Base-by-base conservation (phyloP, 2,113 vertebrate species). In the Dicerorhinus sumatrensis region DNA sequence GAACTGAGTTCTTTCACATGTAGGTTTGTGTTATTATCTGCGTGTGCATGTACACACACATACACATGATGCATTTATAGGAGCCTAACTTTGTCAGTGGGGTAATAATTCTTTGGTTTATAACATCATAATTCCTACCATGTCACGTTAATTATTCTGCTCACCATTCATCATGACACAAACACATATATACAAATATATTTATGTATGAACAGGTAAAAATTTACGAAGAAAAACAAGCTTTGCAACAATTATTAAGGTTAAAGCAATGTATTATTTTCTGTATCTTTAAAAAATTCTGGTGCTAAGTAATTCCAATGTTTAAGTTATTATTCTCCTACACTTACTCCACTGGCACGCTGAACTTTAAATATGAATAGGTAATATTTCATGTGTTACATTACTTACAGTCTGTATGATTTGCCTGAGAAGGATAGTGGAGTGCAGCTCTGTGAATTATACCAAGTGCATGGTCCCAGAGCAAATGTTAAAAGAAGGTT, bases 301-400 rank as follows among this genome's bases (percentile, higher is more conserved):
- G 5, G 9, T 77, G 9, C 51, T 79, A 58, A 80, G 54, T 63
- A 21, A 54, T 36, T 58, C 25, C 48, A 79, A 56, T 3, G 95
- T 96, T 83, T 58, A 94, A 95, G 56, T 39, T 83, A 79, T 39
- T 87, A 31, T n/a, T 89, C 11, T 82, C 14, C 5, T 77, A 54
- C 13, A 21, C 29, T 81, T 76, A 16, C 72, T 81, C 46, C 10
- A 62, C 29, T 77, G 25, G n/a, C 46, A 62, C 36, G 56, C 16
- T 67, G 36, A 67, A 73, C 42, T 94, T 91, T 62, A 70, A 83
- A 75, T 69, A 73, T 62, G 76, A 91, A 56, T 67, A 73, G 36
- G 23, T 51, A 91, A 56, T 51, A 54, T 80, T 79, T 72, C n/a
- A 14, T 87, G 27, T 83, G 87, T 80, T 36, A 36, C 10, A 29